Evolutionary conservation across 2,888 invertebrate genomes (phyloP).

Genomic region (Lucinisca nassula): DNA sequence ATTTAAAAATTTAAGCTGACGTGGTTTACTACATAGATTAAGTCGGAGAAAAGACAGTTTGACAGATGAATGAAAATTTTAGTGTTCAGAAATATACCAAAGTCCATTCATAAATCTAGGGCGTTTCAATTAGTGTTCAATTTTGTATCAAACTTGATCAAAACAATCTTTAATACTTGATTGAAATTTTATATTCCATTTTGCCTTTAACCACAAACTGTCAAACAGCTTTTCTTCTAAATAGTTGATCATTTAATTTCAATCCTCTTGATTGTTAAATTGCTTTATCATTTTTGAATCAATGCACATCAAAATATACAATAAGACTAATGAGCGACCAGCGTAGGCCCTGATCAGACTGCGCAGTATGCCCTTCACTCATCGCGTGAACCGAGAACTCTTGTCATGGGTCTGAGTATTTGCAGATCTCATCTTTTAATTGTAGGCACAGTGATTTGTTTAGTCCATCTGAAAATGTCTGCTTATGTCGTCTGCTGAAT

Average conservation of each 20-base stretch:
- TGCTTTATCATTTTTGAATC: no score
- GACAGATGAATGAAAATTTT: background rate
- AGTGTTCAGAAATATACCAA: background rate
- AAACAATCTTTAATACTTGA: background rate
- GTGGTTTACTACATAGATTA: background rate
- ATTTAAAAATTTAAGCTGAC: conserved; percentile 2
- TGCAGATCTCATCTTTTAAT: no score
- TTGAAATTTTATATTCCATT: background rate
- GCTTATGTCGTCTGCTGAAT: no score
- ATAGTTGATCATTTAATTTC: background rate
- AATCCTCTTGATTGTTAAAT: no score
- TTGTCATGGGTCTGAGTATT: no score
- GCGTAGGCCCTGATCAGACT: no score
- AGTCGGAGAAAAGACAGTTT: background rate
- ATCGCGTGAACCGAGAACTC: no score
- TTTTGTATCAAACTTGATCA: background rate
- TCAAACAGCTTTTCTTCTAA: background rate
- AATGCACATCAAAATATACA: no score
- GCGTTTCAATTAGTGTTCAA: background rate
- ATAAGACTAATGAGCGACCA: no score
- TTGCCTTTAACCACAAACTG: background rate
- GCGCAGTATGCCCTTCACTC: no score
- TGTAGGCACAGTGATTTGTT: no score
- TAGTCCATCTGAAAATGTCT: no score
- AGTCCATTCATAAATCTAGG: background rate